These are phyloP conservation scores for Dendrocincla fuliginosa DNA, from an alignment of 2,797 vertebrate genomes.

Conservation along the genomic window DNA sequence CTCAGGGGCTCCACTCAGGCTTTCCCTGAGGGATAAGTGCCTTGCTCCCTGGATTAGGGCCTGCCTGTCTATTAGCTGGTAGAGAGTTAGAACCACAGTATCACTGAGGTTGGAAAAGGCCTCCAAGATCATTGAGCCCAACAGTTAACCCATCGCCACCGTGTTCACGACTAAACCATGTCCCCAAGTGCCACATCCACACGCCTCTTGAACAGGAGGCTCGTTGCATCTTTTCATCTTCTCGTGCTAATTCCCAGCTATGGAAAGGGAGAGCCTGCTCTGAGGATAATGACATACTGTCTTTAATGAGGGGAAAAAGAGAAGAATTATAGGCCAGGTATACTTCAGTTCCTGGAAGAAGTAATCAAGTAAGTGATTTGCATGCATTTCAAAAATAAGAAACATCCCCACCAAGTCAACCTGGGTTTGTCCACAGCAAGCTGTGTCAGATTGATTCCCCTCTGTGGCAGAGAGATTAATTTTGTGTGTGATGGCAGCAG, in stretches of 20 bases:
- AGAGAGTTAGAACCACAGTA: background rate
- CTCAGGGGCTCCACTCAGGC: accelerated
- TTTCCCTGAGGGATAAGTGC: background rate
- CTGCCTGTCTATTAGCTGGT: background rate
- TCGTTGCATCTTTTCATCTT: background rate
- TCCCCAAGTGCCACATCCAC: background rate
- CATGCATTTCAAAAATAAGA: background rate
- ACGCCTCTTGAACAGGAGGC: background rate
- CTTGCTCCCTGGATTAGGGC: accelerated
- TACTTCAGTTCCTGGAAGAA: background rate
- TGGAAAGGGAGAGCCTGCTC: background rate
- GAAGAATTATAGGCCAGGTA: background rate
- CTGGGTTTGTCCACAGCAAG: background rate
- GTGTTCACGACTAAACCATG: background rate
- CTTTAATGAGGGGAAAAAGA: background rate
- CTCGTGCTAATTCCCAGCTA: background rate
- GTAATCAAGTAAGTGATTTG: background rate
- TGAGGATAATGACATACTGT: background rate
- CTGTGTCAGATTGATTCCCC: background rate
- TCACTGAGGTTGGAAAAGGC: background rate
- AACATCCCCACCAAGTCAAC: background rate
- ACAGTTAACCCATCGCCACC: background rate
- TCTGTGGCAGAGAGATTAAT: background rate
- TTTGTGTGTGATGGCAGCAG: background rate
- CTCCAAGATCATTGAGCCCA: background rate